Conservation (phyloP, 2,797 vertebrate species). For the Liparis tanakae region DNA sequence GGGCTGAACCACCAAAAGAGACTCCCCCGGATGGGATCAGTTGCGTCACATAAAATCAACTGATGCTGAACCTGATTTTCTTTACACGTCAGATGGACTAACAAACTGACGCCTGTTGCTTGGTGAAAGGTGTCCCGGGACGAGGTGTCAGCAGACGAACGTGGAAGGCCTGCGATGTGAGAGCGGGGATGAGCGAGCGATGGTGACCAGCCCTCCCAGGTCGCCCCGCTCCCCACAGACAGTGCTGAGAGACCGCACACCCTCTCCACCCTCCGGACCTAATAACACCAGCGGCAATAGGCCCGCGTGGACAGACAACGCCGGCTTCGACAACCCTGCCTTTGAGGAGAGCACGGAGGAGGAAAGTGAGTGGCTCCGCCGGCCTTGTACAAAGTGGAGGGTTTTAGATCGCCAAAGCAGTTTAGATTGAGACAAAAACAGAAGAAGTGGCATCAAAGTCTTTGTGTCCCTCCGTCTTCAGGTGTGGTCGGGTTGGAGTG, state of each 20-base stretch:
- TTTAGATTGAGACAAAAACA: neutral
- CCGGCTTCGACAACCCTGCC: conserved; percentile 92
- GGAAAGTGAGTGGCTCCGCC: conserved; percentile 86
- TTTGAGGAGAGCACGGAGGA: conserved; percentile 92
- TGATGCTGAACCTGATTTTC: conserved; percentile 59
- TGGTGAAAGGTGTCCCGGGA: conserved; percentile 91
- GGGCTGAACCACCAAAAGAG: conserved; percentile 1
- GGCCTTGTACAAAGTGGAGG: neutral
- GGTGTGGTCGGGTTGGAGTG: conserved; percentile 78
- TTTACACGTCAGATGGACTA: conserved; percentile 63
- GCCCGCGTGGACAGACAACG: conserved; percentile 88
- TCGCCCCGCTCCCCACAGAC: conserved; percentile 83
- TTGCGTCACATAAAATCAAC: conserved; percentile 19
- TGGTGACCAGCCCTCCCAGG: conserved; percentile 81
- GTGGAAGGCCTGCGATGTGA: conserved; percentile 85
- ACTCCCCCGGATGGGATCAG: conserved; percentile 13
- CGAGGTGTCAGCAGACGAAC: conserved; percentile 86
- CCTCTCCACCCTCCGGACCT: conserved; percentile 77
- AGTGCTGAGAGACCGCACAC: conserved; percentile 82
- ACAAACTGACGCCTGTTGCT: conserved; percentile 68
- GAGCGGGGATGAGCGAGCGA: conserved; percentile 81
- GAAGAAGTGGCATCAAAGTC: neutral
- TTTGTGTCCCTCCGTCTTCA: conserved; percentile 44
- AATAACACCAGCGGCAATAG: conserved; percentile 73
- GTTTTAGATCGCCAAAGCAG: conserved; percentile 4